Conservation (phyloP, 2,797 vertebrate genomes). For the Lerista edwardsae region DNA sequence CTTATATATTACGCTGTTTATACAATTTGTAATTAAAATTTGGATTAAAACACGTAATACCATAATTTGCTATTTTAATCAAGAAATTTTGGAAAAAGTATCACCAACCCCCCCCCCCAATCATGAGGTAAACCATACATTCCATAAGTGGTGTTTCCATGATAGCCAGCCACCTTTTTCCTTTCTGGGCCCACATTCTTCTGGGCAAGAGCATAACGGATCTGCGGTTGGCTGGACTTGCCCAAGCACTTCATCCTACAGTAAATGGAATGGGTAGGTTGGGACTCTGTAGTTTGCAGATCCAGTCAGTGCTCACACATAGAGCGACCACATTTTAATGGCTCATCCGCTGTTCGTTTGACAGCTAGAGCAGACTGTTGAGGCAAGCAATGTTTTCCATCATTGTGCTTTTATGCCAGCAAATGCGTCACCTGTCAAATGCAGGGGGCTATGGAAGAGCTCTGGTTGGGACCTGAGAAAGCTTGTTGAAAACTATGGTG, state of each 20-base stretch:
- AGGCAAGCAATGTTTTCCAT: not conserved
- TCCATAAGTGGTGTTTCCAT: not conserved
- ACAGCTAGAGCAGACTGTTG: not conserved
- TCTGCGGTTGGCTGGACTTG: not conserved
- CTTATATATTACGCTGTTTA: too few species aligned
- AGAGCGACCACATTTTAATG: not conserved
- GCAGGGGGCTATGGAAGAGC: too few species aligned
- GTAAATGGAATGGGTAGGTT: not conserved
- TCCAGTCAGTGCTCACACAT: not conserved
- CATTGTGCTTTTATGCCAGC: not conserved
- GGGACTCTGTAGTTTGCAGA: not conserved
- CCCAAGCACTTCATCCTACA: not conserved
- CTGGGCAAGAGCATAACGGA: not conserved
- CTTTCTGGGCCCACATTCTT: too few species aligned
- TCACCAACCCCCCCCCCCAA: too few species aligned
- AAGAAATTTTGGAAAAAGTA: too few species aligned
- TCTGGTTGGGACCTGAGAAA: not conserved
- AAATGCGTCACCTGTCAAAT: not conserved
- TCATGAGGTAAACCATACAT: too few species aligned
- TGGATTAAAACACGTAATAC: too few species aligned
- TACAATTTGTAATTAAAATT: too few species aligned
- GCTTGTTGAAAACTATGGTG: too few species aligned
- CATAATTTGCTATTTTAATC: too few species aligned
- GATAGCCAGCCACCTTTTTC: not conserved
- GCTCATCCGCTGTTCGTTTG: not conserved